Evolutionary conservation across 2,888 invertebrate species (phyloP).

Genomic region (Epirrita christyi): DNA sequence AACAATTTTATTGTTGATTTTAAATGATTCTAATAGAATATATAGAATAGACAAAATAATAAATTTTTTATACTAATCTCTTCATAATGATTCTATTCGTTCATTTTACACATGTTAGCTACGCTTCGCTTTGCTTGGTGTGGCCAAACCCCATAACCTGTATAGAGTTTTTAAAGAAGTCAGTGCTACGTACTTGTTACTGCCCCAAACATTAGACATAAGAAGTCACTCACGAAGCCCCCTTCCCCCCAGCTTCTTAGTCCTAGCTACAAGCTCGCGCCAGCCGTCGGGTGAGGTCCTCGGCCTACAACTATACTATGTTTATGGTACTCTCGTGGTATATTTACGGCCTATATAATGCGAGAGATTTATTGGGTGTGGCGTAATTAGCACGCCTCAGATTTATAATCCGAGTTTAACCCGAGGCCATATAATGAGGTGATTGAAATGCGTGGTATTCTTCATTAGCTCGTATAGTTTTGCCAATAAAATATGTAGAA

Average conservation of each 20-base stretch:
- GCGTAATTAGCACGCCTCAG: conserved; percentile 73
- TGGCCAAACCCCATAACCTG: too few species aligned
- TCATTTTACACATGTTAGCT: too few species aligned
- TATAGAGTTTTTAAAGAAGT: too few species aligned
- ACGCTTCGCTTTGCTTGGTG: too few species aligned
- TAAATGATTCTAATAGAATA: too few species aligned
- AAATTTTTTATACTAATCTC: too few species aligned
- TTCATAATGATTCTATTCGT: too few species aligned
- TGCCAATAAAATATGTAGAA: conserved; percentile 6
- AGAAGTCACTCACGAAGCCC: too few species aligned
- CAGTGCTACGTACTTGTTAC: too few species aligned
- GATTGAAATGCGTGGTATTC: conserved; percentile 44
- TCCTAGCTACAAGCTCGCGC: conserved; percentile 18
- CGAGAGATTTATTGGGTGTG: conserved; percentile 73
- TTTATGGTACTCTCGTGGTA: conserved; percentile 68
- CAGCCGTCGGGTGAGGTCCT: conserved; percentile 76
- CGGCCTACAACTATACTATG: conserved; percentile 73
- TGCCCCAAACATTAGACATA: too few species aligned
- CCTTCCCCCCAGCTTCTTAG: neutral
- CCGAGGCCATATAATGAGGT: conserved; percentile 53
- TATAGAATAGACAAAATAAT: too few species aligned
- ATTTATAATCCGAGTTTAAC: conserved; percentile 60
- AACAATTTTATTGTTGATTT: too few species aligned
- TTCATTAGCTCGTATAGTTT: conserved; percentile 32
- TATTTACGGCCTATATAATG: conserved; percentile 77